These are phyloP conservation scores for Hemaris fuciformis DNA, from an alignment of 2,888 invertebrate species.

Conservation along the genomic window DNA sequence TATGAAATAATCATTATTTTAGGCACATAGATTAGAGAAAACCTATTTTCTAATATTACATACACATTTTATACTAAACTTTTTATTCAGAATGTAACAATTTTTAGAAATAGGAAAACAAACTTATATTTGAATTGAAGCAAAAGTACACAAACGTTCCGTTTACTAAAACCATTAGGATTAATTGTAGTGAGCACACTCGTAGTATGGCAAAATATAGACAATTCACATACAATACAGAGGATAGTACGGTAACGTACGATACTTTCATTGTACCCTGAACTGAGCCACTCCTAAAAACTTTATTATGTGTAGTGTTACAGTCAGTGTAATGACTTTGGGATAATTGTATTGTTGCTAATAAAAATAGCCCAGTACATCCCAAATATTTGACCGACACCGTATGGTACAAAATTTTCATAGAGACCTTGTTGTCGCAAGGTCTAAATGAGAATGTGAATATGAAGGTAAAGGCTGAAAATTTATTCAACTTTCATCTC, in stretches of 20 bases:
- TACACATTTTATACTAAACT: too few species aligned
- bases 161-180: background rate
- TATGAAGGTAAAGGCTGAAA: too few species aligned
- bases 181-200: background rate
- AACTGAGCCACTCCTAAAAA: slow-evolving; percentile 5
- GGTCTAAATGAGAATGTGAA: background rate
- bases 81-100: too few species aligned
- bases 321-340: slow-evolving; percentile 1
- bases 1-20: too few species aligned
- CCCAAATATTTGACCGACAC: background rate
- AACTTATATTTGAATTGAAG: too few species aligned
- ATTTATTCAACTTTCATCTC: too few species aligned
- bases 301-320: slow-evolving; percentile 10
- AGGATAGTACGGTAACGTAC: background rate
- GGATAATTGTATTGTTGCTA: slow-evolving; percentile 11
- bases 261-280: background rate
- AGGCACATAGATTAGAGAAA: too few species aligned
- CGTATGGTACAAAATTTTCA: background rate
- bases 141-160: background rate
- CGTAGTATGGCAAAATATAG: background rate
- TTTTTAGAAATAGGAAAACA: too few species aligned
- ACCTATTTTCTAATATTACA: too few species aligned
- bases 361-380: background rate
- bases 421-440: background rate
- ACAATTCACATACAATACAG: background rate